Base-by-base conservation (phyloP, 2,888 invertebrate genomes). In the Acrocyrtus sp. region DNA sequence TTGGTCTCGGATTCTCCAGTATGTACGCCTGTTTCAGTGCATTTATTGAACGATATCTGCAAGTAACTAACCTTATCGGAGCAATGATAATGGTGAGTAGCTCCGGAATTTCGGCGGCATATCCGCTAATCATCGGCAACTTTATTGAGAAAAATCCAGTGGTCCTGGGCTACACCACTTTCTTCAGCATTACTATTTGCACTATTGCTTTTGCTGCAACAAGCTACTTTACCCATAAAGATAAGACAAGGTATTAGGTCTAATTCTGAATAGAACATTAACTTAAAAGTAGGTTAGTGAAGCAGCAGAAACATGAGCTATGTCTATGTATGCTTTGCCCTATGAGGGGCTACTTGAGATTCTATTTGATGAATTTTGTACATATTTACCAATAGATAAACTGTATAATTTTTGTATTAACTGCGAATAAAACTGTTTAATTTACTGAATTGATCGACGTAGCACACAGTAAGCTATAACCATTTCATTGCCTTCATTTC, bases 1-100 rank as follows among this genome's bases (percentile, higher is more conserved):
- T 75, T 45, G 75, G 75, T 6, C 12, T 69, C 0, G 72, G 70
- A 34, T 72, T 75, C 43, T 75, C 72, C 0, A 72, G 62, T 17
- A 39, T 57, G 19, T 75, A 48, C 47, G 27, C 72, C 3, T 53
- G 65, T 10, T 72, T 72, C 26, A 45, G 53, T 21, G 67, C 65
- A 0, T 75, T 34, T 29, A 53, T 72, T n/a, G 75, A 75, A 58
- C 56, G 56, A 41, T 53, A 70, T 22, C 12, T 69, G 1, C 22
- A 56, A 15, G 48, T 75, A 17, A 66, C 74, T 1, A 70, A 75
- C 39, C 60, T 56, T 19, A 63, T 75, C 15, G 68, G 53, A 1
- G 29, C 61, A 21, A 17, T 75, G 12, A 61, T 70, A 45, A 26
- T 75, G 1, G 54, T 66, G 1, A 51, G 53, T 27, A 54, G 66